Base-by-base conservation (phyloP, 2,113 vertebrate species). In the Balaenoptera acutorostrata region DNA sequence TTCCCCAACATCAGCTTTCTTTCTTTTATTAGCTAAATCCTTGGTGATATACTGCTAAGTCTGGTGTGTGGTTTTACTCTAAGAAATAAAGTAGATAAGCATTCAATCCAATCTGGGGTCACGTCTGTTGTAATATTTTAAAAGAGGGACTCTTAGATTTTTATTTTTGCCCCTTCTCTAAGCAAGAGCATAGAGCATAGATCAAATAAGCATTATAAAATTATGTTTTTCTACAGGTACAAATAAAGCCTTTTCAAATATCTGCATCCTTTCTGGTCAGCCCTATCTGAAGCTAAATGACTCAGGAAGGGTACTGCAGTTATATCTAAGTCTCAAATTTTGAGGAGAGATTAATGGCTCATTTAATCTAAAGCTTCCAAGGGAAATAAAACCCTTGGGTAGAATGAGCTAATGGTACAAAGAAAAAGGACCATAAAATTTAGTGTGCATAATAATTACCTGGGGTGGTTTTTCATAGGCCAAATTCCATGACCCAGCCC, bases 281-380 rank as follows among this genome's bases (percentile, higher is more conserved):
- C 9, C n/a, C 23, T 15, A 21, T 69, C 36, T 93, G 41, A 92
- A 44, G 88, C 14, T 80, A 75, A 93, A 69, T 93, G 33, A 31
- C 57, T 92, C 74, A 83, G 33, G 63, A 20, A 90, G 23, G 33
- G 13, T 23, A 20, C 8, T 93, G 29, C 25, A 95, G 72, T 71
- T 94, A 77, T 82, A 82, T 75, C 39, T 85, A 95, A 92, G 23
- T 46, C 44, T 94, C n/a, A 91, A 1, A 68, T 91, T 97, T 95
- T 93, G 91, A 86, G 31, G 55, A 49, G 55, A 72, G 9, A 91
- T 97, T 92, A 90, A 71, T 82, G 96, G 36, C n/a, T 94, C 33
- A 87, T 88, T 96, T 94, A 71, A 90, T 90, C 25, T 93, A 91
- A 84, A 90, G 21, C 12, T 97, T 96, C 59, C 17, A 59, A 93